These are phyloP conservation scores for Dinothrombium tinctorium DNA, from an alignment of 1,140 invertebrate genomes.

Conservation along the genomic window DNA sequence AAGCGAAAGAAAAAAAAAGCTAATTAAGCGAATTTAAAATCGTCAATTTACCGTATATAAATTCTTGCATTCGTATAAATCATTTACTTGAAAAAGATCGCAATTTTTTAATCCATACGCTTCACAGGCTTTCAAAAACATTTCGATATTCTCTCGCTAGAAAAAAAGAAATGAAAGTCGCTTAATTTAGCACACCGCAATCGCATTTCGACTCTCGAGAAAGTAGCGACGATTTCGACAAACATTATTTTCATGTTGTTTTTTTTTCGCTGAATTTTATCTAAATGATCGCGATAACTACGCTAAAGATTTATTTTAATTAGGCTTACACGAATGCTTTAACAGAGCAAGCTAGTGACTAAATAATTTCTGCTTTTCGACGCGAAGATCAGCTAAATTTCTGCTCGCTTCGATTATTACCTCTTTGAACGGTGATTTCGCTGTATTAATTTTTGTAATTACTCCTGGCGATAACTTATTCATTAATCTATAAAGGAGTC, in stretches of 20 bases:
- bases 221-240: too few relatives aligned
- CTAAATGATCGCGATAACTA: neutral
- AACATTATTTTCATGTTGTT: neutral
- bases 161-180: slow-evolving; percentile 11
- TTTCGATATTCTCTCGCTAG: slow-evolving; percentile 37
- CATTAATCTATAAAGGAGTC: slow-evolving; percentile 19
- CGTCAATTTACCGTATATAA: slow-evolving; percentile 26
- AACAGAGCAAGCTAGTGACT: too few relatives aligned
- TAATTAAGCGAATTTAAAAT: neutral
- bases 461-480: slow-evolving; percentile 22
- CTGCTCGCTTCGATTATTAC: slow-evolving; percentile 16
- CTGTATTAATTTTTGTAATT: slow-evolving; percentile 23
- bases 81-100: slow-evolving; percentile 38
- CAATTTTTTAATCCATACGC: slow-evolving; percentile 31
- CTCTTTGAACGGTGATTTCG: slow-evolving; percentile 26
- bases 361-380: too few relatives aligned
- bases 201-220: too few relatives aligned
- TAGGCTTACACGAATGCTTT: too few relatives aligned
- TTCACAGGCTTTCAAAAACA: slow-evolving; percentile 34
- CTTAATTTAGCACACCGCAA: slow-evolving; percentile 5
- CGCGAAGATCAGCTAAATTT: too few relatives aligned
- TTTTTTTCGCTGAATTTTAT: neutral
- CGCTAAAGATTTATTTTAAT: too few relatives aligned
- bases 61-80: slow-evolving; percentile 37
- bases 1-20: neutral